Conservation (phyloP, 2,113 vertebrate genomes). For the Vidua macroura region DNA sequence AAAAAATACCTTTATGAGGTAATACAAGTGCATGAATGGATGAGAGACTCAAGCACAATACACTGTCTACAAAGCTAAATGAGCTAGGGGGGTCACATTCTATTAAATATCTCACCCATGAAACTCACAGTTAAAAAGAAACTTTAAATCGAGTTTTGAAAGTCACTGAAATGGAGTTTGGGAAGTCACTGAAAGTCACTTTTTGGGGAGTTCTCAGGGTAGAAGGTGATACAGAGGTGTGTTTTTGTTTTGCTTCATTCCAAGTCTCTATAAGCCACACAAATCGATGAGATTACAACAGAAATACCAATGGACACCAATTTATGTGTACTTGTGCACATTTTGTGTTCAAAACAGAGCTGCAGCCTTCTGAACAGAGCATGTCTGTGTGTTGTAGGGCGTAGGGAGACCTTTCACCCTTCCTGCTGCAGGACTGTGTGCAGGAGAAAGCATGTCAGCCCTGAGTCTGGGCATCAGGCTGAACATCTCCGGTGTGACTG, state of each 20-base stretch:
- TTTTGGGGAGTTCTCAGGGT: not conserved
- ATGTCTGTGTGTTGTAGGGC: rapidly evolving
- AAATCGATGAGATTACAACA: not conserved
- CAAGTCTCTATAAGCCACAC: not conserved
- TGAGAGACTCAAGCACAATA: constrained; percentile 17
- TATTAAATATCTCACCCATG: constrained; percentile 14
- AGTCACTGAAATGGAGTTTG: not conserved
- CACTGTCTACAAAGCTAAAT: not conserved
- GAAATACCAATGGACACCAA: not conserved
- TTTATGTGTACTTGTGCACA: not conserved
- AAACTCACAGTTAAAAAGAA: not conserved
- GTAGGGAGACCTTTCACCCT: not conserved
- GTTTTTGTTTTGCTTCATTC: not conserved
- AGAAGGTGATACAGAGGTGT: not conserved
- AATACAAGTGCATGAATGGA: constrained; percentile 38
- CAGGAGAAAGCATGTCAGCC: not conserved
- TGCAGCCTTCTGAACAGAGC: not conserved
- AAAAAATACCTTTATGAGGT: constrained; percentile 45
- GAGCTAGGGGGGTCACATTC: not conserved
- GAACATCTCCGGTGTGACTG: not conserved
- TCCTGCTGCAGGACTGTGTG: not conserved
- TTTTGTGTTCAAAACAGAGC: not conserved
- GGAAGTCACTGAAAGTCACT: not conserved
- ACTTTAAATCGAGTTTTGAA: not conserved
- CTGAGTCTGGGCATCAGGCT: not conserved